Evolutionary conservation across 2,888 invertebrate genomes (phyloP).

Genomic region (Cryptus armator): DNA sequence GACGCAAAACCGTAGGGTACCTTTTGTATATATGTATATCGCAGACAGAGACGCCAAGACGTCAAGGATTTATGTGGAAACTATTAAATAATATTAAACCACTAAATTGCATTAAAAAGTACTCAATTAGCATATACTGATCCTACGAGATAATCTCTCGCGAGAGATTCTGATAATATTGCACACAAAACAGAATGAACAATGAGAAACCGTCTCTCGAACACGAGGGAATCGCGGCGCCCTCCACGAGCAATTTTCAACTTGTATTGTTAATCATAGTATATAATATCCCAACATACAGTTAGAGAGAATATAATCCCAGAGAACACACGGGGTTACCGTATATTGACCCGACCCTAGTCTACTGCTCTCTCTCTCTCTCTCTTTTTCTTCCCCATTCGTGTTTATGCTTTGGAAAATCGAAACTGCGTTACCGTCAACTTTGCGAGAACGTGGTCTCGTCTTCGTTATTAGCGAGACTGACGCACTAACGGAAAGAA

Average conservation of each 20-base stretch:
- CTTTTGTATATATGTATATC: not conserved
- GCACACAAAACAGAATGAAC: not conserved
- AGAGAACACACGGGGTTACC: conserved; percentile 27
- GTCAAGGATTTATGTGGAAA: too few species aligned
- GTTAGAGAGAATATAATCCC: not conserved
- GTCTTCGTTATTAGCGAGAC: not conserved
- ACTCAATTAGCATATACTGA: not conserved
- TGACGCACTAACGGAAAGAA: not conserved
- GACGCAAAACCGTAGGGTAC: conserved; percentile 30
- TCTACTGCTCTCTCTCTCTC: not conserved
- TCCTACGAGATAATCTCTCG: not conserved
- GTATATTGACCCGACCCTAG: conserved; percentile 4
- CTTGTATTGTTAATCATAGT: conserved; percentile 5
- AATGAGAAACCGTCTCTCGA: conserved; percentile 1
- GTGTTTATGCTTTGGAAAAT: not conserved
- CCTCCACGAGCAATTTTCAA: not conserved
- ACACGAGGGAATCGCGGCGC: not conserved
- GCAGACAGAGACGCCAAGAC: too few species aligned
- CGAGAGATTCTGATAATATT: not conserved
- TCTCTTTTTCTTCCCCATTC: not conserved
- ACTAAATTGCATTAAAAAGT: not conserved
- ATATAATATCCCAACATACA: conserved; percentile 13
- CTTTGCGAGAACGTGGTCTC: not conserved
- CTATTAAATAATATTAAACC: too few species aligned
- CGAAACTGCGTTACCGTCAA: not conserved